A percentile compares a stretch with the other conserved stretches of the same genome.
These are phyloP conservation scores for Amblyopsis rosae DNA, from an alignment of 2,113 vertebrate species.

Conservation along the genomic window DNA sequence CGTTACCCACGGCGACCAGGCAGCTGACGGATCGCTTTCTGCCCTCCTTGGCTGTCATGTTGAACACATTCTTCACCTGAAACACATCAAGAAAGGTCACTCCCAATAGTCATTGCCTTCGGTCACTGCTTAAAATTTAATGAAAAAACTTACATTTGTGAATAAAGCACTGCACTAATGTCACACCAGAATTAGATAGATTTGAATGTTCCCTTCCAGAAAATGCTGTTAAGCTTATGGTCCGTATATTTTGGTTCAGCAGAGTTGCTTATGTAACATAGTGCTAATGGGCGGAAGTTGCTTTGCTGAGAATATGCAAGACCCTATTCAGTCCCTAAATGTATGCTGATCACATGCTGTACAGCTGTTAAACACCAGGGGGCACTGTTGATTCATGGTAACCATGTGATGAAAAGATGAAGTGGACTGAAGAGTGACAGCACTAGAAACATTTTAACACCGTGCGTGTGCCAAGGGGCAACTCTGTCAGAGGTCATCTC, in stretches of 20 bases:
- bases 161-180: too few species aligned
- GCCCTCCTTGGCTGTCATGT: constrained; percentile 95
- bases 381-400: constrained; percentile 66
- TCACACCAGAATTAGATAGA: too few species aligned
- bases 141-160: too few species aligned
- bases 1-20: constrained; percentile 90
- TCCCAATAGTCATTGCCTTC: neutral
- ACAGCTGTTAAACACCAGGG: constrained; percentile 71
- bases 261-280: too few species aligned
- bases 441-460: neutral
- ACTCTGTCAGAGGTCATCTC: constrained; percentile 1
- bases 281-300: too few species aligned
- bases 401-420: neutral
- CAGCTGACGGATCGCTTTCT: constrained; percentile 87
- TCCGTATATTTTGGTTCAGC: too few species aligned
- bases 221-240: too few species aligned
- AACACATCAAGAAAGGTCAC: constrained; percentile 25
- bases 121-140: neutral
- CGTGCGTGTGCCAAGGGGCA: neutral
- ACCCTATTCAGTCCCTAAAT: neutral
- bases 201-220: too few species aligned
- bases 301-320: too few species aligned
- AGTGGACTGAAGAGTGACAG: neutral
- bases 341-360: neutral
- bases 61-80: constrained; percentile 93